These are phyloP conservation scores for Phataginus tetradactyla DNA, from an alignment of 2,797 vertebrate species.

Conservation along the genomic window DNA sequence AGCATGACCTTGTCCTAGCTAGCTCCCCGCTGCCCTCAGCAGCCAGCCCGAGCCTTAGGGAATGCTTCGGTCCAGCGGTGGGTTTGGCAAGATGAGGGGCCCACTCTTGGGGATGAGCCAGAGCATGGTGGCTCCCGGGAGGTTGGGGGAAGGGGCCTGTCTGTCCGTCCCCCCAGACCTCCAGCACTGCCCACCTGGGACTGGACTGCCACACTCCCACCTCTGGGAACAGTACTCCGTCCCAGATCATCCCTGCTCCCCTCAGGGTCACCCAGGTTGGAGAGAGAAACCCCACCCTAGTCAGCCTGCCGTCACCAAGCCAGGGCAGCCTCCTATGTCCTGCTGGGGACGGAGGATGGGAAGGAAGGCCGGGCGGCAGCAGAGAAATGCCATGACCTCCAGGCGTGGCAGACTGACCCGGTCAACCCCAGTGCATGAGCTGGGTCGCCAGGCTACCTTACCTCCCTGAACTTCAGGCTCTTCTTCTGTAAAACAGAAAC, in stretches of 20 bases:
- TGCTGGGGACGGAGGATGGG: neutral
- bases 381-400: rapidly evolving
- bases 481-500: neutral
- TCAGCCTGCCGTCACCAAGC: neutral
- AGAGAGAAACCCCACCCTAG: neutral
- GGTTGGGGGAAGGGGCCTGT: neutral
- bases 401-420: rapidly evolving
- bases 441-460: neutral
- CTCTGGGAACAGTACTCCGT: rapidly evolving
- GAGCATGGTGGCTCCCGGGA: neutral
- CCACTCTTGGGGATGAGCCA: neutral
- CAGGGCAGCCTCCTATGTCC: neutral
- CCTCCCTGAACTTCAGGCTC: neutral
- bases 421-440: neutral
- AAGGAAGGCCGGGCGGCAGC: rapidly evolving
- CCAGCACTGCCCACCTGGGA: neutral
- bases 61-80: neutral
- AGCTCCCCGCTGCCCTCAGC: neutral
- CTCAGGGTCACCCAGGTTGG: too few relatives aligned
- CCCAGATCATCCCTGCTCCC: rapidly evolving
- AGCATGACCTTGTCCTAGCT: neutral
- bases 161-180: neutral
- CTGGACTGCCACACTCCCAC: rapidly evolving
- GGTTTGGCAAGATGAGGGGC: neutral
- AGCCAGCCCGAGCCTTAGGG: neutral